Percentiles rank a stretch among this genome's conserved stretches.
phyloP scores from a whole-genome alignment of 1,140 invertebrate genomes.

The Drosophila varians region DNA sequence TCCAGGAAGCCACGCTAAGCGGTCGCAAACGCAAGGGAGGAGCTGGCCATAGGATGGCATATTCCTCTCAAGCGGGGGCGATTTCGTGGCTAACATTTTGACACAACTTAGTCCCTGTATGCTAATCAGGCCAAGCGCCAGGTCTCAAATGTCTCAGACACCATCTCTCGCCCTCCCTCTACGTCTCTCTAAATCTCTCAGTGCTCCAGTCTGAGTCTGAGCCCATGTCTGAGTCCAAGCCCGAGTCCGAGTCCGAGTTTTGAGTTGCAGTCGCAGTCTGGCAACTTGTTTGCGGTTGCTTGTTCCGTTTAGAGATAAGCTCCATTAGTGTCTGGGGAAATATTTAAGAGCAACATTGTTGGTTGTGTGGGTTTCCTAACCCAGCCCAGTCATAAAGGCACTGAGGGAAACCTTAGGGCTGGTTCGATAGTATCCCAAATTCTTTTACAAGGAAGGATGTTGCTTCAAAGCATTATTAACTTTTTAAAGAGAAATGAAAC shows the following conservation, averaged over 20 bases:
- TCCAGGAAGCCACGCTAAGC: constrained; percentile 18
- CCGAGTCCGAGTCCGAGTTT: constrained; percentile 12
- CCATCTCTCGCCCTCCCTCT: background rate
- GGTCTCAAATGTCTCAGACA: constrained; percentile 22
- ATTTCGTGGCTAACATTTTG: constrained; percentile 72
- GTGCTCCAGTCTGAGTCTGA: constrained; percentile 17
- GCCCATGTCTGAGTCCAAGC: constrained; percentile 17
- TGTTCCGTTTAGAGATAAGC: constrained; percentile 83
- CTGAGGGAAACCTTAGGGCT: constrained; percentile 19
- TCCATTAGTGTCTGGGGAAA: constrained; percentile 82
- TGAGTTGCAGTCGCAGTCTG: constrained; percentile 21
- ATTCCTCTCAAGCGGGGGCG: constrained; percentile 13
- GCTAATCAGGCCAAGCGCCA: constrained; percentile 76
- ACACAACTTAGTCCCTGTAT: constrained; percentile 70
- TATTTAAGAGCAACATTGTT: constrained; percentile 74
- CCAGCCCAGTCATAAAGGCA: constrained; percentile 20
- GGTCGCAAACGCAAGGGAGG: background rate
- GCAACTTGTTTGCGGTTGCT: constrained; percentile 80
- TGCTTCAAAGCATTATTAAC: no score
- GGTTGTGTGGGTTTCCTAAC: constrained; percentile 34
- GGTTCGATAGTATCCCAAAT: no score
- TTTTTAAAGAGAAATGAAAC: no score
- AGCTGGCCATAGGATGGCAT: background rate
- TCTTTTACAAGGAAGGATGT: no score
- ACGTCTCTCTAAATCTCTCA: background rate